Conservation (phyloP, 2,797 vertebrate genomes). For the Liparis tanakae region DNA sequence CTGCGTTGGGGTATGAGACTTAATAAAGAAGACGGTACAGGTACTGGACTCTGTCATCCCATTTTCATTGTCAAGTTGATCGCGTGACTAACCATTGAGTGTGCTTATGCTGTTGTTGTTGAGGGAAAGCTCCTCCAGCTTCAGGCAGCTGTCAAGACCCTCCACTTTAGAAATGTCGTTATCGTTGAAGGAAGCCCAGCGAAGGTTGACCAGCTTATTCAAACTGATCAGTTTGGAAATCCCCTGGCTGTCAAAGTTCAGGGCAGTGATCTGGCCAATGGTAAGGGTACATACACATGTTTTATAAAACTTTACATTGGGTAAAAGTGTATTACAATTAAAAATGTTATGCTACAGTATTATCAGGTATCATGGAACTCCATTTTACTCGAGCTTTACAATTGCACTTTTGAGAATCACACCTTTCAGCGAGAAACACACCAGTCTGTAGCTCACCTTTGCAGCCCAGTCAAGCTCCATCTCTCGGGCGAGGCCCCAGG, state of each 20-base stretch:
- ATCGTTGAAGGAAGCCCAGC: constrained; percentile 89
- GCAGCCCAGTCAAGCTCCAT: constrained; percentile 81
- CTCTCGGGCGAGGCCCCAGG: constrained; percentile 70
- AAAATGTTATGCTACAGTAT: not conserved
- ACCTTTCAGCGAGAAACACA: not conserved
- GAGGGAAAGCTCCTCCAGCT: constrained; percentile 88
- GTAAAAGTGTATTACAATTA: not conserved
- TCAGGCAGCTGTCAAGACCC: constrained; percentile 83
- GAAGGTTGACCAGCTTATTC: constrained; percentile 86
- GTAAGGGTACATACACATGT: not conserved
- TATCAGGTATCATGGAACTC: not conserved
- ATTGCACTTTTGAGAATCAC: not conserved
- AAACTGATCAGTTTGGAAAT: constrained; percentile 86
- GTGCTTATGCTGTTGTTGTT: constrained; percentile 87
- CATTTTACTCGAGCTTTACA: not conserved
- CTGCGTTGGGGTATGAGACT: not conserved
- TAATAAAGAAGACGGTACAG: not conserved
- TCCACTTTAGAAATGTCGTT: constrained; percentile 87
- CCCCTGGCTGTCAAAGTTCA: constrained; percentile 87
- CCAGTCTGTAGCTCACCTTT: constrained; percentile 72
- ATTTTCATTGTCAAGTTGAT: not conserved
- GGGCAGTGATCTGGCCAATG: constrained; percentile 83
- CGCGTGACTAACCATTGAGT: constrained; percentile 81
- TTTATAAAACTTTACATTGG: not conserved
- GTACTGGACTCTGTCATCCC: not conserved